Conservation (phyloP, 2,113 vertebrate genomes). For the Hippocampus guttulatus region DNA sequence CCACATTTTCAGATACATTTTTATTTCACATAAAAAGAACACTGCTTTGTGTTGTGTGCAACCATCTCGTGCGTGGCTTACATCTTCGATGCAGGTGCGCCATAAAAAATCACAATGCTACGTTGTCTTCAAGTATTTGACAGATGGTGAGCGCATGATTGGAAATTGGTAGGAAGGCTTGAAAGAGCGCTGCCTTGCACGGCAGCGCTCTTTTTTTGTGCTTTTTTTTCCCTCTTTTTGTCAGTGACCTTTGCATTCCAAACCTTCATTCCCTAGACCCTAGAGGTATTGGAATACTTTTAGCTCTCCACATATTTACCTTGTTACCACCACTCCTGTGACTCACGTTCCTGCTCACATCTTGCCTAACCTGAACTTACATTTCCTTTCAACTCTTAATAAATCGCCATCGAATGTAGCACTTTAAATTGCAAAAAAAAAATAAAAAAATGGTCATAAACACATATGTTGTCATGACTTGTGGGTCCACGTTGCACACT, state of each 20-base stretch:
- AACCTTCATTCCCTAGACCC: slow-evolving; percentile 25
- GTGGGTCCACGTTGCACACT: slow-evolving; percentile 11
- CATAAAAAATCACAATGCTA: slow-evolving; percentile 12
- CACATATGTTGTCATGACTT: neutral
- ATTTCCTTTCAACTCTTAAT: neutral
- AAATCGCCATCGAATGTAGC: neutral
- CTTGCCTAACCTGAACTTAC: neutral
- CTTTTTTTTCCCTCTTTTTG: slow-evolving; percentile 22
- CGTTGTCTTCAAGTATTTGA: slow-evolving; percentile 6
- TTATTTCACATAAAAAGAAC: neutral
- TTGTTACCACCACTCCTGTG: slow-evolving; percentile 17
- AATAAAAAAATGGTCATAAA: neutral
- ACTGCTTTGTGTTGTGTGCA: neutral
- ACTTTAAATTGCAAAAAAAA: neutral
- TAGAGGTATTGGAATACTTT: slow-evolving; percentile 50
- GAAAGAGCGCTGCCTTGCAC: neutral
- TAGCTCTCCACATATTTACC: slow-evolving; percentile 42
- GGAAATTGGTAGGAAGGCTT: slow-evolving; percentile 8
- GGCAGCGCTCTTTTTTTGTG: neutral
- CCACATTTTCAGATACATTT: neutral
- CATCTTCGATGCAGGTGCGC: slow-evolving; percentile 25
- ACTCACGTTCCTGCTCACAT: neutral
- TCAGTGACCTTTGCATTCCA: slow-evolving; percentile 47
- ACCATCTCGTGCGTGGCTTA: neutral
- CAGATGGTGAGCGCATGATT: slow-evolving; percentile 5